Evolutionary conservation across 2,888 invertebrate species (phyloP).

Genomic region (Crossocerus cetratus): DNA sequence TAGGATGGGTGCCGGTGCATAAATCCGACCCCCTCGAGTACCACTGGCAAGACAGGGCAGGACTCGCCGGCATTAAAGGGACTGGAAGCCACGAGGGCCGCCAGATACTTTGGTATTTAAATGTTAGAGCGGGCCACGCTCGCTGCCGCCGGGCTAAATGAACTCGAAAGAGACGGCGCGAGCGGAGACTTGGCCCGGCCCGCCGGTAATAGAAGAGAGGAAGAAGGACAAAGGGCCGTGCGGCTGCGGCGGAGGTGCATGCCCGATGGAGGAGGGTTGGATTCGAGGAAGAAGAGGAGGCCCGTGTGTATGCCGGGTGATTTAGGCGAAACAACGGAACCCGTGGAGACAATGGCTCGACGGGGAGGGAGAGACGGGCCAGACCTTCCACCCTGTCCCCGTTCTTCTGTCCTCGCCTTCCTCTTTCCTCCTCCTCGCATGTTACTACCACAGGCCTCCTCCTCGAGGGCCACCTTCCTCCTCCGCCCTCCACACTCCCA

Average conservation of each 20-base stretch:
- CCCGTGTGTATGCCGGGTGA: slow-evolving; percentile 45
- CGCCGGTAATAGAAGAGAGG: slow-evolving; percentile 15
- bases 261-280: slow-evolving; percentile 49
- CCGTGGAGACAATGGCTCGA: slow-evolving; percentile 58
- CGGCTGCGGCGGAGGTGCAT: slow-evolving; percentile 21
- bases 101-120: slow-evolving; percentile 72
- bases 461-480: slow-evolving; percentile 1
- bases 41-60: slow-evolving; percentile 56
- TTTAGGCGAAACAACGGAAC: slow-evolving; percentile 63
- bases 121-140: slow-evolving; percentile 62
- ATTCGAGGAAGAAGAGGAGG: slow-evolving; percentile 48
- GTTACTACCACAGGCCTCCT: not conserved
- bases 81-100: slow-evolving; percentile 54
- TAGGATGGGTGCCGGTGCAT: slow-evolving; percentile 58
- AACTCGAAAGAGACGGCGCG: slow-evolving; percentile 54
- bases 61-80: slow-evolving; percentile 60
- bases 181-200: not conserved
- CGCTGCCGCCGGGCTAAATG: slow-evolving; percentile 57
- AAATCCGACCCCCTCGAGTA: slow-evolving; percentile 61
- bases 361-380: slow-evolving; percentile 31
- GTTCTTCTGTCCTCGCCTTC: not conserved
- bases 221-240: slow-evolving; percentile 28
- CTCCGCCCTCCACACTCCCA: slow-evolving; percentile 34
- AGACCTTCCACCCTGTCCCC: slow-evolving; percentile 26
- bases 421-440: not conserved